Percentiles rank a stretch among this genome's conserved stretches.
Conservation (phyloP, 1,140 invertebrate species). For the Drosophila sucinea region DNA sequence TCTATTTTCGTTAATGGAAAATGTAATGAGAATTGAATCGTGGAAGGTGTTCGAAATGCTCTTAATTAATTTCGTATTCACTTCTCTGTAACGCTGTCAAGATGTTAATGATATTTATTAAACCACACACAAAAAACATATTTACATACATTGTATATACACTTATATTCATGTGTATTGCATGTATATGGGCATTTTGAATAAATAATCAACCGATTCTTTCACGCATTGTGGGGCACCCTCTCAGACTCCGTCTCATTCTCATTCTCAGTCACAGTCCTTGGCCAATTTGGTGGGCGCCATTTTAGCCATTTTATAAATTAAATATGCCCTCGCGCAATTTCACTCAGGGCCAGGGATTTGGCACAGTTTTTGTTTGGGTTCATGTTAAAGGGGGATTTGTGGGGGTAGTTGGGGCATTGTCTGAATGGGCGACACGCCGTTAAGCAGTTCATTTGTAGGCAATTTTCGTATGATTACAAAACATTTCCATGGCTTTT, state of each 20-base stretch:
- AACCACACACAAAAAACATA: constrained; percentile 35
- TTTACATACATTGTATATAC: constrained; percentile 20
- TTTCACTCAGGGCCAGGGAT: constrained; percentile 45
- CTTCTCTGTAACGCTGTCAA: constrained; percentile 18
- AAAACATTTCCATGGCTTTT: constrained; percentile 56
- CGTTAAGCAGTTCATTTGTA: constrained; percentile 81
- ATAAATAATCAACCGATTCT: constrained; percentile 66
- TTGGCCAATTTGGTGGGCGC: constrained; percentile 49
- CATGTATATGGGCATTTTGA: constrained; percentile 79
- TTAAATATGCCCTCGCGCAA: constrained; percentile 68
- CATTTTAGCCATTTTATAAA: constrained; percentile 70
- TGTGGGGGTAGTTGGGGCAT: constrained; percentile 18
- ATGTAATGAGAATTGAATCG: constrained; percentile 7
- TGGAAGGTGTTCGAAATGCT: constrained; percentile 21
- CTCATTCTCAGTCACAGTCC: not conserved
- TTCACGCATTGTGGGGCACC: constrained; percentile 43
- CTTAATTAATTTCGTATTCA: constrained; percentile 71
- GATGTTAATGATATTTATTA: constrained; percentile 67
- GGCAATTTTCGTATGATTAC: constrained; percentile 76
- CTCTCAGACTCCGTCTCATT: constrained; percentile 15
- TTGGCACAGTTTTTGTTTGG: constrained; percentile 61
- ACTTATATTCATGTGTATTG: constrained; percentile 52
- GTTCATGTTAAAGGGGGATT: constrained; percentile 61
- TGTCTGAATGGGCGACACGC: constrained; percentile 67
- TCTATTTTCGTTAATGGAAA: constrained; percentile 11